Percentiles rank a stretch among this genome's conserved stretches.
Evolutionary conservation across 2,113 vertebrate species (phyloP).

Genomic region (Struthidea cinerea): DNA sequence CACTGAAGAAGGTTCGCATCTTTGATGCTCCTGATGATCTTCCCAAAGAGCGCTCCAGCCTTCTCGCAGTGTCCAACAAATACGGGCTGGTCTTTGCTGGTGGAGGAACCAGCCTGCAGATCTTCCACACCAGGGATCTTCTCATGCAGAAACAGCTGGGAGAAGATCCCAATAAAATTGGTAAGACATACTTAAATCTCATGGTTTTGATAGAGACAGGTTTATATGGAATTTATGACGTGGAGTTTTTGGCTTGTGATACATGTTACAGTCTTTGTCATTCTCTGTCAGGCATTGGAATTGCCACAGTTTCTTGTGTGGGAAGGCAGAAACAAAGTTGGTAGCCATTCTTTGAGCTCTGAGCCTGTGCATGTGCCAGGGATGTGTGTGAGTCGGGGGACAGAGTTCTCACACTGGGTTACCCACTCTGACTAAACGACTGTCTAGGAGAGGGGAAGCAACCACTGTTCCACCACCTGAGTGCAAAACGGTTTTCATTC

Average conservation of each 20-base stretch:
- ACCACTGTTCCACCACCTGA: background rate
- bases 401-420: background rate
- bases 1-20: constrained; percentile 89
- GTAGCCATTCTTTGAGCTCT: background rate
- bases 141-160: constrained; percentile 79
- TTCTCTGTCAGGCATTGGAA: background rate
- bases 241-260: background rate
- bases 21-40: constrained; percentile 81
- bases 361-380: background rate
- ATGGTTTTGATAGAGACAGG: background rate
- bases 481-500: background rate
- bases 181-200: constrained; percentile 30
- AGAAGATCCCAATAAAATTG: constrained; percentile 85
- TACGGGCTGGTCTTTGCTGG: constrained; percentile 87
- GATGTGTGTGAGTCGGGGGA: background rate
- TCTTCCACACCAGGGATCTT: constrained; percentile 82
- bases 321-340: background rate
- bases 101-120: constrained; percentile 76
- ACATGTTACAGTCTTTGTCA: accelerated
- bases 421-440: background rate
- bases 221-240: background rate
- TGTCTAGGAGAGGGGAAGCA: background rate
- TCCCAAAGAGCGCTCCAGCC: constrained; percentile 83
- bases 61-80: constrained; percentile 89
- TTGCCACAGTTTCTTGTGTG: background rate